phyloP scores from a whole-genome alignment of 2,888 invertebrate genomes.

The Polietes domitor region DNA sequence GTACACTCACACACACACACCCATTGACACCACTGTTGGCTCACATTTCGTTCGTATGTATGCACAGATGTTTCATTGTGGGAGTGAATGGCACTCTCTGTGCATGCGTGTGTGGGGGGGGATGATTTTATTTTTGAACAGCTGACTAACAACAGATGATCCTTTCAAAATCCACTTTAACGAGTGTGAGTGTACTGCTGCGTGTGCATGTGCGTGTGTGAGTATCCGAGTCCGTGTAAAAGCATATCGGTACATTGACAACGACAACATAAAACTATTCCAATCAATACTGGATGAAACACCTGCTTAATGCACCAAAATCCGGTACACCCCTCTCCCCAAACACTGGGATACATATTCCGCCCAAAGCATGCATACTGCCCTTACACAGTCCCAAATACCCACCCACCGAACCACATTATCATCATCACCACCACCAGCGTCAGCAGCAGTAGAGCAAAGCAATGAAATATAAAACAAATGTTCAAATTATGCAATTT shows the following conservation, averaged over 20 bases:
- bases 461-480: slow-evolving; percentile 35
- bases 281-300: slow-evolving; percentile 39
- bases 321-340: slow-evolving; percentile 28
- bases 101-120: background rate
- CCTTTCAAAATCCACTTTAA: slow-evolving; percentile 38
- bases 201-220: background rate
- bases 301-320: slow-evolving; percentile 61
- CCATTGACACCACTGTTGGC: background rate
- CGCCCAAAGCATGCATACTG: background rate
- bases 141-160: slow-evolving; percentile 17
- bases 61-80: background rate
- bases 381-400: background rate
- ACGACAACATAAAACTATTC: slow-evolving; percentile 16
- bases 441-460: background rate
- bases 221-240: background rate
- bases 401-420: background rate
- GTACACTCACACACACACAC: background rate
- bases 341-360: background rate
- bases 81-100: background rate
- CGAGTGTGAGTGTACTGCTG: background rate
- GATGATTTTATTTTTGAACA: background rate
- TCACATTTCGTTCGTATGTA: too few species aligned
- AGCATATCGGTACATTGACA: slow-evolving; percentile 16
- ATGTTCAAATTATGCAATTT: slow-evolving; percentile 44
- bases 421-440: background rate